These are phyloP conservation scores for Centrocercus urophasianus DNA, from an alignment of 2,113 vertebrate species.

Conservation along the genomic window DNA sequence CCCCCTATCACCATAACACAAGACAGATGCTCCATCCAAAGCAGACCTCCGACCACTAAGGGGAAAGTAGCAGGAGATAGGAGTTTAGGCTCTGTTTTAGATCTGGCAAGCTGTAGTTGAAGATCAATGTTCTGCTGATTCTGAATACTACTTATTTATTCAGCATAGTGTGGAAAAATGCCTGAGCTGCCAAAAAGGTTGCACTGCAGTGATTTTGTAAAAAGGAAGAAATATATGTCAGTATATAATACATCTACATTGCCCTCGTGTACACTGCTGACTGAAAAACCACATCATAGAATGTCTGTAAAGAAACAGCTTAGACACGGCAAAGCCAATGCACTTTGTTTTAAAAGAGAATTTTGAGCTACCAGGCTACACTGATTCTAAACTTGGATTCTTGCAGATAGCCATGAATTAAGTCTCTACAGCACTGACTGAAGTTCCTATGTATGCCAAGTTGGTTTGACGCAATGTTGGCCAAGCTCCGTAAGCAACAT, in stretches of 20 bases:
- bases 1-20: neutral
- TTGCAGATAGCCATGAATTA: neutral
- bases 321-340: neutral
- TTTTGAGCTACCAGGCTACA: constrained; percentile 13
- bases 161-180: constrained; percentile 10
- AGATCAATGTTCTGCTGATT: neutral
- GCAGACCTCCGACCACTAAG: neutral
- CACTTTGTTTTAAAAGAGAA: neutral
- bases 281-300: neutral
- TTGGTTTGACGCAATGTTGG: neutral
- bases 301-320: neutral
- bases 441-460: neutral
- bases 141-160: neutral
- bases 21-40: neutral
- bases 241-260: neutral
- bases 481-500: neutral
- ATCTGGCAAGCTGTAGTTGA: neutral
- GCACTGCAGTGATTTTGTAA: neutral
- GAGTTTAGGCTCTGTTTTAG: constrained; percentile 3
- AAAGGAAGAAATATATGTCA: neutral
- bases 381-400: neutral
- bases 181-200: constrained; percentile 10
- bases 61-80: neutral
- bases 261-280: neutral
- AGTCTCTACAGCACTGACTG: neutral